Conservation (phyloP, 2,797 vertebrate species). For the Trachops cirrhosus region DNA sequence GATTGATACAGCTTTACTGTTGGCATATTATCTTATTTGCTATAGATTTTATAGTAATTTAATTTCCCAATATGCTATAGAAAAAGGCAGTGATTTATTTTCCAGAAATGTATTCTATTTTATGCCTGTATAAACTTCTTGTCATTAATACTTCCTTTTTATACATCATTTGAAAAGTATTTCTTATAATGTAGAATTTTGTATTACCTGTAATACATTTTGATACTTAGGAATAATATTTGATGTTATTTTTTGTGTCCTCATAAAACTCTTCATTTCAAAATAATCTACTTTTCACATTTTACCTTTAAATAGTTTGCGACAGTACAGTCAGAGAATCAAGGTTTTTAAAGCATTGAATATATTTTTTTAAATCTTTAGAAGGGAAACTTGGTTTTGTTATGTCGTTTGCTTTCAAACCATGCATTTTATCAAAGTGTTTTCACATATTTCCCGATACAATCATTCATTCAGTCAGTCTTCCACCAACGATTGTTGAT, state of each 20-base stretch:
- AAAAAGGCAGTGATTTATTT: constrained; percentile 9
- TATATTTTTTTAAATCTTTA: neutral
- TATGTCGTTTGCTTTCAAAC: neutral
- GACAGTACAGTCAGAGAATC: neutral
- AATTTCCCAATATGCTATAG: neutral
- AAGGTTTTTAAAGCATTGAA: neutral
- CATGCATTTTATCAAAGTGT: neutral
- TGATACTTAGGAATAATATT: neutral
- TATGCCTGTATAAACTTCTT: neutral
- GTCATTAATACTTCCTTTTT: neutral
- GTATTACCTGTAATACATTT: constrained; percentile 16
- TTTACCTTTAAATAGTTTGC: neutral
- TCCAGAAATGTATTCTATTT: neutral
- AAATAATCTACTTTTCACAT: neutral
- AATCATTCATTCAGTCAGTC: neutral
- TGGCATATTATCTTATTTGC: neutral
- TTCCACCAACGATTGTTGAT: neutral
- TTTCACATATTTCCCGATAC: neutral
- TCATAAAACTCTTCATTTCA: constrained; percentile 25
- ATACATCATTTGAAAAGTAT: neutral
- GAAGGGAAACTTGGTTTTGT: neutral
- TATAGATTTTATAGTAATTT: constrained; percentile 28
- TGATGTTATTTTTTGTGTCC: neutral
- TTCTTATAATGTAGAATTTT: neutral
- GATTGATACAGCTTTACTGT: neutral